Evolutionary conservation across 2,888 invertebrate species (phyloP).

Genomic region (Heliconius ismenius): DNA sequence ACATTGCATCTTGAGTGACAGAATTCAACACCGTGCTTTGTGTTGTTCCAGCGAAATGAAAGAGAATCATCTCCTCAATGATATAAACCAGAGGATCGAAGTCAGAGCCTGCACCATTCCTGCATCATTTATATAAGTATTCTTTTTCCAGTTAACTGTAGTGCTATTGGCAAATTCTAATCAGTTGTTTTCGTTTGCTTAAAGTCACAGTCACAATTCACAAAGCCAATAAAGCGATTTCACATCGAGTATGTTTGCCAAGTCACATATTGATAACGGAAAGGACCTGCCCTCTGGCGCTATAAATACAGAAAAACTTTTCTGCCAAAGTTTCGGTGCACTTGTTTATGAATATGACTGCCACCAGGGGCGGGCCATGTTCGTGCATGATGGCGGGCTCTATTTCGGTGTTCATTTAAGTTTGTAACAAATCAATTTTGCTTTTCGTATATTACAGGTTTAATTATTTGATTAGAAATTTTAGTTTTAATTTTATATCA

Average conservation of each 20-base stretch:
- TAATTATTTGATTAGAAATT: too few species aligned
- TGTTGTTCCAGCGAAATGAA: background rate
- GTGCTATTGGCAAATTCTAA: constrained; percentile 12
- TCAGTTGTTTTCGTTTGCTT: constrained; percentile 24
- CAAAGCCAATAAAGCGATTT: constrained; percentile 48
- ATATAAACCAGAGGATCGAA: too few species aligned
- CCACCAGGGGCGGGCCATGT: constrained; percentile 53
- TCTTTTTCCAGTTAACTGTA: background rate
- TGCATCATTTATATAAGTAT: too few species aligned
- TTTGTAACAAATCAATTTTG: constrained; percentile 37
- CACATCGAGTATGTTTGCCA: constrained; percentile 50
- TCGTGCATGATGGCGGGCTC: constrained; percentile 38
- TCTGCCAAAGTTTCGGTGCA: constrained; percentile 73
- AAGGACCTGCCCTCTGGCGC: constrained; percentile 51
- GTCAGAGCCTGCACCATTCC: too few species aligned
- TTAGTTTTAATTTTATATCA: too few species aligned
- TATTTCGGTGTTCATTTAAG: constrained; percentile 36
- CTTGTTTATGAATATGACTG: constrained; percentile 71
- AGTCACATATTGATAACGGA: constrained; percentile 49
- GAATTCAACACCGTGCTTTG: background rate
- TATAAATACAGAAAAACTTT: constrained; percentile 75
- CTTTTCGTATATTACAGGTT: background rate
- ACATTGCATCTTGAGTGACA: background rate
- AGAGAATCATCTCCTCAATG: background rate
- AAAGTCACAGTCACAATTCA: constrained; percentile 35